phyloP scores from a whole-genome alignment of 2,113 vertebrate genomes.

The Paraplagusia blochii region DNA sequence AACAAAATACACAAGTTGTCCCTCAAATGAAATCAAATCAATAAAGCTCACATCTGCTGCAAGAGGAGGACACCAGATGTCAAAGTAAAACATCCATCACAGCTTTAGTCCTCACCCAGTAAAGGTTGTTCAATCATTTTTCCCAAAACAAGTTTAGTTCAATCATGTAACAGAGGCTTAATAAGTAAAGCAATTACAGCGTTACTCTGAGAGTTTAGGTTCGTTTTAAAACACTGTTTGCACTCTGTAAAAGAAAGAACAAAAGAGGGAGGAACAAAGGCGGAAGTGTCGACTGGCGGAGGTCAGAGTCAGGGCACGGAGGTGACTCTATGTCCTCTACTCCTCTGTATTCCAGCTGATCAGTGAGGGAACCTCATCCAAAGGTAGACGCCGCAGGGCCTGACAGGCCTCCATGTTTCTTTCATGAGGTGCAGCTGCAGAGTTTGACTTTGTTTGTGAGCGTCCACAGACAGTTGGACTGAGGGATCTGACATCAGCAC shows the following conservation, averaged over 20 bases:
- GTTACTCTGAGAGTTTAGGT: too few relatives aligned
- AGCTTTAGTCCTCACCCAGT: too few relatives aligned
- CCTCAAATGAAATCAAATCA: neutral
- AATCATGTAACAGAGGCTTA: too few relatives aligned
- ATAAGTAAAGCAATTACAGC: too few relatives aligned
- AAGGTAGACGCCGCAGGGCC: neutral
- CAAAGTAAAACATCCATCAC: too few relatives aligned
- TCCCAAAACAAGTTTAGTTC: too few relatives aligned
- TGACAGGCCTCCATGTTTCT: slow-evolving; percentile 37
- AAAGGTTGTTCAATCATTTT: too few relatives aligned
- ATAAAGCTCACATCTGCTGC: neutral
- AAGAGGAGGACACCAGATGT: too few relatives aligned
- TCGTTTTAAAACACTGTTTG: too few relatives aligned
- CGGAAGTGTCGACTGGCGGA: slow-evolving; percentile 1
- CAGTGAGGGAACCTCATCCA: slow-evolving; percentile 26
- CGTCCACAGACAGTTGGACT: slow-evolving; percentile 25
- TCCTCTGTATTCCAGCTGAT: slow-evolving; percentile 11
- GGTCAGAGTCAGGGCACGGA: slow-evolving; percentile 22
- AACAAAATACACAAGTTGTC: too few relatives aligned
- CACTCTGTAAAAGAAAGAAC: neutral
- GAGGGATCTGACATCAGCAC: slow-evolving; percentile 14
- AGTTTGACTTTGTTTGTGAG: slow-evolving; percentile 39
- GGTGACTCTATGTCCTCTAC: slow-evolving; percentile 11
- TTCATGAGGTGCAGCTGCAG: slow-evolving; percentile 34
- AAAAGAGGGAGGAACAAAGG: neutral